A percentile compares a stretch with the other conserved stretches of the same genome.
Conservation (phyloP, 2,113 vertebrate genomes). For the Stigmatopora argus region DNA sequence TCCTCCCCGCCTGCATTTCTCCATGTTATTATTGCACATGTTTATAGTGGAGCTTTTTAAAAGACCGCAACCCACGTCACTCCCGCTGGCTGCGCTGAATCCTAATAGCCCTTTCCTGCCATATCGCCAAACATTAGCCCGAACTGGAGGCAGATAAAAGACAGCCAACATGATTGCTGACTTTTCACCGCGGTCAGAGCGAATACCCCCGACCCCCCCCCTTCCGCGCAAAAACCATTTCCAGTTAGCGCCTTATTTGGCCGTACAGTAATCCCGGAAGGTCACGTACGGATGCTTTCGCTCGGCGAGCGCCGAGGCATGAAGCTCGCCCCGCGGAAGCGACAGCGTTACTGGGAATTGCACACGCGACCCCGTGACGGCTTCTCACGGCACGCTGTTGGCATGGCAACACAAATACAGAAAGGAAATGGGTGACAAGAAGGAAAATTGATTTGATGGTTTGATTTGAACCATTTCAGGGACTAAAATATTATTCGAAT, state of each 20-base stretch:
- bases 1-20: slow-evolving; percentile 13
- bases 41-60: slow-evolving; percentile 62
- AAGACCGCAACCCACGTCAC: slow-evolving; percentile 49
- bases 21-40: slow-evolving; percentile 47
- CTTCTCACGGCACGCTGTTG: neutral
- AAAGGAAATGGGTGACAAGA: neutral
- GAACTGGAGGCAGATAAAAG: slow-evolving; percentile 63
- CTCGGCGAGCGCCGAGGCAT: slow-evolving; percentile 49
- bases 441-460: neutral
- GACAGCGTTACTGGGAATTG: slow-evolving; percentile 19
- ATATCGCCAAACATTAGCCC: slow-evolving; percentile 54
- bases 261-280: slow-evolving; percentile 74
- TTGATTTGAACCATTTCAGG: neutral
- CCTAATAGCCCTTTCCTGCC: slow-evolving; percentile 55
- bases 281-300: slow-evolving; percentile 70
- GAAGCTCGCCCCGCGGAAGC: slow-evolving; percentile 29
- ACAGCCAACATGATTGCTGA: slow-evolving; percentile 49
- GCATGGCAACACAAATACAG: neutral
- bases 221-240: slow-evolving; percentile 42
- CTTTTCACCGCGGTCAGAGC: neutral
- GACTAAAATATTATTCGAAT: too few relatives aligned
- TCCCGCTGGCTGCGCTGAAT: slow-evolving; percentile 62
- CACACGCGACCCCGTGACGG: neutral
- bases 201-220: neutral
- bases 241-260: slow-evolving; percentile 83